Percentiles rank a stretch among this genome's conserved stretches.
These are phyloP conservation scores for Cassiopea andromeda DNA, from an alignment of 30 jellyfish, hydroid and myxozoan genomes.

Conservation along the genomic window DNA sequence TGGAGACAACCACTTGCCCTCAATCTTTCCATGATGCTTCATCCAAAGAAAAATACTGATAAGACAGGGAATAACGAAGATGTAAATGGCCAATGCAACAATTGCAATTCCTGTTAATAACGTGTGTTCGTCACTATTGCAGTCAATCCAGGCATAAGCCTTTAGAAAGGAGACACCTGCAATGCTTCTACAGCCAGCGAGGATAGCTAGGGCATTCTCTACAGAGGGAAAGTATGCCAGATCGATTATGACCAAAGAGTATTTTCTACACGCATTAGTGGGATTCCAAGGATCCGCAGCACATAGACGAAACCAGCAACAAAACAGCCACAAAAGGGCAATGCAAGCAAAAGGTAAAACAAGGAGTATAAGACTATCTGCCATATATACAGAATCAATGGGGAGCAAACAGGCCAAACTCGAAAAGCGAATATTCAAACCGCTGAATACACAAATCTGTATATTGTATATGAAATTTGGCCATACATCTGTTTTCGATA, in stretches of 20 bases:
- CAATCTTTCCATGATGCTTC: conserved; percentile 1
- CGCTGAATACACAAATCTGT: conserved; percentile 35
- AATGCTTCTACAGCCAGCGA: conserved; percentile 35
- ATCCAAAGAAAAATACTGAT: neutral
- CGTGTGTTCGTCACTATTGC: neutral
- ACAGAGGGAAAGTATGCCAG: conserved; percentile 59
- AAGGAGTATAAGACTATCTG: neutral
- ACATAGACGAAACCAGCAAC: too few species aligned
- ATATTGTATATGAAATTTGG: conserved; percentile 43
- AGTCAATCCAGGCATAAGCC: conserved; percentile 47
- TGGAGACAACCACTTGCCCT: conserved; percentile 47
- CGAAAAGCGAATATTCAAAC: conserved; percentile 41
- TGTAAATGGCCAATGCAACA: neutral
- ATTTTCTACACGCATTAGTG: conserved; percentile 12
- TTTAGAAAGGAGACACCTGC: conserved; percentile 34
- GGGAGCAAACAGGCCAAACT: conserved; percentile 50
- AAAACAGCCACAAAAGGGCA: conserved; percentile 1
- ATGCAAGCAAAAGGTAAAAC: neutral
- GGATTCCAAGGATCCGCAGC: too few species aligned
- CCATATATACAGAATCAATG: neutral
- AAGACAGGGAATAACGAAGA: conserved; percentile 16
- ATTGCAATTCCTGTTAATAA: conserved; percentile 21
- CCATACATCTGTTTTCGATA: conserved; percentile 51
- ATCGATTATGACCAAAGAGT: conserved; percentile 26
- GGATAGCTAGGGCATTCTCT: neutral